These are phyloP conservation scores for Stegodyphus dumicola DNA, from an alignment of 1,140 invertebrate species.

Conservation along the genomic window DNA sequence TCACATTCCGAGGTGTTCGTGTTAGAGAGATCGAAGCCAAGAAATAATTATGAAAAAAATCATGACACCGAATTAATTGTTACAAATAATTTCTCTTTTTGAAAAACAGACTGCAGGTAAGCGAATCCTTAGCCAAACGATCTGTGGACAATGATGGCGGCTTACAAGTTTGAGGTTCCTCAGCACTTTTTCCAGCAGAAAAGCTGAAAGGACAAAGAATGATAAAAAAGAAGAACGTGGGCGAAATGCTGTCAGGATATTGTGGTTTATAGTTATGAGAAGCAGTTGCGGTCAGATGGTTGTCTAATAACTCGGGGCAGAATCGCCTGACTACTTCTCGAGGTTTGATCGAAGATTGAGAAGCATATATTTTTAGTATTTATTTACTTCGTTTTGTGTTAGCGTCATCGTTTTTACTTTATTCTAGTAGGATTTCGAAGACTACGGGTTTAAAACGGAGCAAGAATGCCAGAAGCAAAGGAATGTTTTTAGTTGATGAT, in stretches of 20 bases:
- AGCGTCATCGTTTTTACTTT: not conserved
- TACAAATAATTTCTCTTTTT: too few species aligned
- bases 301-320: slow-evolving; percentile 43
- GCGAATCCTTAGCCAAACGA: too few species aligned
- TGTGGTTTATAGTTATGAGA: slow-evolving; percentile 44
- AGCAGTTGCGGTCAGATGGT: slow-evolving; percentile 38
- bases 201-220: not conserved
- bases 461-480: too few species aligned
- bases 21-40: too few species aligned
- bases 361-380: slow-evolving; percentile 1
- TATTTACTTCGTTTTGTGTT: not conserved
- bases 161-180: too few species aligned
- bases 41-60: too few species aligned
- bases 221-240: not conserved
- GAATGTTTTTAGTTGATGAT: too few species aligned
- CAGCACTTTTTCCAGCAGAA: not conserved
- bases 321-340: slow-evolving; percentile 24
- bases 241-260: slow-evolving; percentile 20
- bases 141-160: too few species aligned
- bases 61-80: too few species aligned
- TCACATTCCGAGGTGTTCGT: too few species aligned
- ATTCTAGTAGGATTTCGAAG: not conserved
- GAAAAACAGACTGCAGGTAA: too few species aligned
- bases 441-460: too few species aligned
- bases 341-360: slow-evolving; percentile 40